Evolutionary conservation across 2,797 vertebrate species (phyloP), one percentile per base, ranked within the genome.

Genomic region (Eidolon dupreanum): DNA sequence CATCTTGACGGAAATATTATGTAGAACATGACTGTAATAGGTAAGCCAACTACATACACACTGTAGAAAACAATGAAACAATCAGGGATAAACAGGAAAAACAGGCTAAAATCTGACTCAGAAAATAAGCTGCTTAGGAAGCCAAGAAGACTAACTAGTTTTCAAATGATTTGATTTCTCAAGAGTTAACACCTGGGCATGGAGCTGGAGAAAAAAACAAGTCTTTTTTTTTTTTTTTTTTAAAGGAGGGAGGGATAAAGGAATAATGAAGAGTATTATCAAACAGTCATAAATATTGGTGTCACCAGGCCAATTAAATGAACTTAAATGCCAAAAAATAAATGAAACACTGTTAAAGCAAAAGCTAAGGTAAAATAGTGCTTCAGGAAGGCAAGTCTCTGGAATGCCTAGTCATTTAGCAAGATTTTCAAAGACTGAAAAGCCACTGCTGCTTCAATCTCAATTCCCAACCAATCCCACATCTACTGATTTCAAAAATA

Each of bases 31-130:
- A 51, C 61, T 51, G 59, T 49, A 89, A 88, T 20, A 94, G 82
- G 79, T 86, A 96, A 93, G 38, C 86, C 63, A 87, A 63, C 85
- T 59, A 65, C 7, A 90, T 59, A 65, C 6, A 90, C 12, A 38
- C 49, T 28, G 28, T 2, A 83, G 22, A 20, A 95, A 87, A 95
- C 95, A 97, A 96, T 79, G 85, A 78, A 90, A 94, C 66, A 82
- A 93, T 74, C 61, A 43, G 17, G 20, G 11, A 15, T 86, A 91
- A 97, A 96, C 92, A 85, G 94, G 97, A 98, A 97, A 97, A 94
- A 94, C 97, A 96, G 81, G 93, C 94, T 91, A 95, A 94, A 94
- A 97, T 93, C 55, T 93, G 93, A 96, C 94, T 97, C 89, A 95
- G 93, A 96, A 96, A 95, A 91, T 89, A 96, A 97, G 84, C 77